Base-by-base conservation (phyloP, 2,113 vertebrate species). In the Gobio gobio region DNA sequence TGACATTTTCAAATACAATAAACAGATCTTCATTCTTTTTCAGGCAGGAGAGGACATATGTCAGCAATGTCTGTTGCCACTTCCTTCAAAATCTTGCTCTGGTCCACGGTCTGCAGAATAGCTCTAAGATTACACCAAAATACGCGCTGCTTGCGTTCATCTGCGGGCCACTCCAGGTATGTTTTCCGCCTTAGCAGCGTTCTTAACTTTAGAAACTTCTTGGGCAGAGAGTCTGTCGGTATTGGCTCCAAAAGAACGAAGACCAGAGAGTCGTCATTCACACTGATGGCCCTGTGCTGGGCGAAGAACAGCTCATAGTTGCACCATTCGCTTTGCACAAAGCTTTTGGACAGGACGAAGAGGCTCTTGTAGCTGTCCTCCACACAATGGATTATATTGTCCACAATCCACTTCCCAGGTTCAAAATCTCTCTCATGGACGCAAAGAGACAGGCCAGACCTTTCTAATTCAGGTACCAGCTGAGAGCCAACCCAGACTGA, bases 61-160 rank as follows among this genome's bases (percentile, higher is more conserved):
- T 92, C 92, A 51, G 88, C 68, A 54, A 91, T 83, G 5, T 64
- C 89, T 45, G 73, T 22, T 9, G 90, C 92, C 13, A 87, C 36
- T 1, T 93, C 83, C 7, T 86, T 91, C 22, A 93, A 45, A 75
- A 89, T 84, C 18, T 91, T 63, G 2, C 89, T 90, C 94, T 90
- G 63, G 92, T 91, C 86, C 91, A 94, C 90, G 90, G 70, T 63
- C 1, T 83, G 88, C 33, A 94, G 82, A 88, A 91, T 91, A 22
- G 91, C 86, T 81, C 82, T 94, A 18, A 97, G 82, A 74, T 95
- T 97, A 29, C 94, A 91, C 96, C 96, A 97, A 91, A 97, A 97
- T 4, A 97, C 86, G 20, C 91, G 91, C 10, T 49, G 95, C 87
- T 97, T 97, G 84, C 87, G 91, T 72, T 94, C 95, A 51, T 98